Conservation (phyloP, 2,888 invertebrate species). For the Helicoverpa assulta region DNA sequence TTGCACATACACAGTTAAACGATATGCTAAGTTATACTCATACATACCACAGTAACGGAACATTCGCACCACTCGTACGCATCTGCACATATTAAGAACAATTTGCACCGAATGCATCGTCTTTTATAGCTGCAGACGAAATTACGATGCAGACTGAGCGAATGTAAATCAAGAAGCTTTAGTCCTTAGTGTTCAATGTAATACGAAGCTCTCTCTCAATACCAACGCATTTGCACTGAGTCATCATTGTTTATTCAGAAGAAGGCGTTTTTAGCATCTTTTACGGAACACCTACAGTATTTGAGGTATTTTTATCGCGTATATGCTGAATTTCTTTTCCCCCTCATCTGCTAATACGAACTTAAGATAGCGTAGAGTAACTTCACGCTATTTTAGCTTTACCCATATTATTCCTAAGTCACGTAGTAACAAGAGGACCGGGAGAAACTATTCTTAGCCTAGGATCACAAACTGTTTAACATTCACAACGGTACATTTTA, state of each 20-base stretch:
- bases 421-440: conserved; percentile 13
- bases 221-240: conserved; percentile 24
- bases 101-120: conserved; percentile 46
- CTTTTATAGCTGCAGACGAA: conserved; percentile 34
- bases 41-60: not conserved
- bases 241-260: conserved; percentile 18
- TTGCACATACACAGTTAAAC: not conserved
- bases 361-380: not conserved
- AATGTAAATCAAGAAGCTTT: conserved; percentile 52
- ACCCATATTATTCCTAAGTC: not conserved
- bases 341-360: no score
- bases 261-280: conserved; percentile 12
- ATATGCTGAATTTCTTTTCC: not conserved
- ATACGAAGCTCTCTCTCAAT: conserved; percentile 33
- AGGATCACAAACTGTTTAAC: conserved; percentile 27
- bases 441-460: conserved; percentile 8
- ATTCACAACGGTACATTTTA: conserved; percentile 41
- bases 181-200: conserved; percentile 27
- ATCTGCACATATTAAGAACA: conserved; percentile 33
- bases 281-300: not conserved
- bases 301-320: not conserved
- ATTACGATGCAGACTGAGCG: conserved; percentile 44
- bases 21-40: not conserved
- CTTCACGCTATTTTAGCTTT: not conserved
- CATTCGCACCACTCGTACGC: conserved; percentile 8